A percentile compares a stretch with the other conserved stretches of the same genome.
Conservation (phyloP, 2,888 invertebrate species). For the Hyalella azteca region DNA sequence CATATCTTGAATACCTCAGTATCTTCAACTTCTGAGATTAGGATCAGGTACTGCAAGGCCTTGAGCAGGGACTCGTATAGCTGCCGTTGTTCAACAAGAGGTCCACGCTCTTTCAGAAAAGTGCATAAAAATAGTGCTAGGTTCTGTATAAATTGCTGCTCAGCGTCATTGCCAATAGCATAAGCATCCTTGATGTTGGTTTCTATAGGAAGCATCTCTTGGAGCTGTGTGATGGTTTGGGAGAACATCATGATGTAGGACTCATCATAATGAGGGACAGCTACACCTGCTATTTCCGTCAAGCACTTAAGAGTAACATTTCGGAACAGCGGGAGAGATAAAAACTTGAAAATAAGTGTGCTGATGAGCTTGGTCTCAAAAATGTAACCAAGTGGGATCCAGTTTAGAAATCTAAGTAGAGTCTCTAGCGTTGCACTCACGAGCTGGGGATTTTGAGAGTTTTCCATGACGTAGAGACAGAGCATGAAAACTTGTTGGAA, state of each 20-base stretch:
- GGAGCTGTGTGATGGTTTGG: constrained; percentile 90
- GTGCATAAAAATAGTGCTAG: constrained; percentile 96
- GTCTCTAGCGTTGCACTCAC: constrained; percentile 97
- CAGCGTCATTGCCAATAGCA: constrained; percentile 89
- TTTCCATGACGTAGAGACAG: constrained; percentile 97
- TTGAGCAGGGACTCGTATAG: constrained; percentile 78
- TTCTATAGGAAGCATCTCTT: constrained; percentile 85
- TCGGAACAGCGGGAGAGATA: constrained; percentile 92
- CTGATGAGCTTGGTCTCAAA: constrained; percentile 97
- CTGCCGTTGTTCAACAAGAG: constrained; percentile 81
- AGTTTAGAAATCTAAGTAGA: constrained; percentile 92
- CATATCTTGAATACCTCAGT: constrained; percentile 99
- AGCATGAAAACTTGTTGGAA: constrained; percentile 98
- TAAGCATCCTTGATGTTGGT: constrained; percentile 95
- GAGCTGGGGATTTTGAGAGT: constrained; percentile 94
- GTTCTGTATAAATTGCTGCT: constrained; percentile 99
- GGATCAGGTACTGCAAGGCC: constrained; percentile 82
- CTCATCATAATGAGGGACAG: constrained; percentile 84
- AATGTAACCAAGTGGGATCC: constrained; percentile 99
- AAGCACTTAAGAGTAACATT: constrained; percentile 98
- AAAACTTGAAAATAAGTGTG: constrained; percentile 84
- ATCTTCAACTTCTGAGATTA: constrained; percentile 97
- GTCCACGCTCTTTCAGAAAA: constrained; percentile 95
- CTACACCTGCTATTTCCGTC: constrained; percentile 95
- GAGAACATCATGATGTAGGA: constrained; percentile 89